These are phyloP conservation scores for Hozukius guyotensis DNA, from an alignment of 2,797 vertebrate species.

Conservation along the genomic window DNA sequence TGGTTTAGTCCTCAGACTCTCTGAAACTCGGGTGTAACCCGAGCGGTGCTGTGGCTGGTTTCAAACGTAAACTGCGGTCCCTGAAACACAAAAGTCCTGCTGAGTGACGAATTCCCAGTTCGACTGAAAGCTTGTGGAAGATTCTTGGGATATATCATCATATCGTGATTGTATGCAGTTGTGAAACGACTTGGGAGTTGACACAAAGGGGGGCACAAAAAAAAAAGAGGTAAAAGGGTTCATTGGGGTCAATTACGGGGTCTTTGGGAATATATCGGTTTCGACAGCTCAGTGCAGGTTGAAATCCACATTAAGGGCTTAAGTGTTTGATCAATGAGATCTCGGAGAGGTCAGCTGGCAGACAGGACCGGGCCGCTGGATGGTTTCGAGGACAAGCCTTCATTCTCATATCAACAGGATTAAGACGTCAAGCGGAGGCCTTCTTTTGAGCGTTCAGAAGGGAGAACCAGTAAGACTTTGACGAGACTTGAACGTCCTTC, in stretches of 20 bases:
- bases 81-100: conserved; percentile 31
- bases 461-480: not conserved
- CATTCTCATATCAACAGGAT: conserved; percentile 69
- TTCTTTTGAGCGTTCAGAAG: conserved; percentile 18
- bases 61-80: conserved; percentile 31
- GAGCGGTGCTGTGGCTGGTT: conserved; percentile 4
- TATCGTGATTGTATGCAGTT: not conserved
- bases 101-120: conserved; percentile 12
- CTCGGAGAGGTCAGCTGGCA: conserved; percentile 48
- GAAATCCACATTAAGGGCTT: conserved; percentile 74
- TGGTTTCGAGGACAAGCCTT: conserved; percentile 55
- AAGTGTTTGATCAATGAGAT: conserved; percentile 74
- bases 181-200: not conserved
- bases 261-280: conserved; percentile 50
- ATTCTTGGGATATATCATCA: not conserved
- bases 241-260: conserved; percentile 12
- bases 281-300: conserved; percentile 63
- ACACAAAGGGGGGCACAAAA: not conserved
- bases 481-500: conserved; percentile 19
- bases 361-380: conserved; percentile 25
- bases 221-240: conserved; percentile 57
- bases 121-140: not conserved
- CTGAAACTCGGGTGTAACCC: conserved; percentile 15
- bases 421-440: conserved; percentile 40
- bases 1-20: conserved; percentile 15